These are phyloP conservation scores for Stigmatopora argus DNA, from an alignment of 2,113 vertebrate genomes.

Conservation along the genomic window DNA sequence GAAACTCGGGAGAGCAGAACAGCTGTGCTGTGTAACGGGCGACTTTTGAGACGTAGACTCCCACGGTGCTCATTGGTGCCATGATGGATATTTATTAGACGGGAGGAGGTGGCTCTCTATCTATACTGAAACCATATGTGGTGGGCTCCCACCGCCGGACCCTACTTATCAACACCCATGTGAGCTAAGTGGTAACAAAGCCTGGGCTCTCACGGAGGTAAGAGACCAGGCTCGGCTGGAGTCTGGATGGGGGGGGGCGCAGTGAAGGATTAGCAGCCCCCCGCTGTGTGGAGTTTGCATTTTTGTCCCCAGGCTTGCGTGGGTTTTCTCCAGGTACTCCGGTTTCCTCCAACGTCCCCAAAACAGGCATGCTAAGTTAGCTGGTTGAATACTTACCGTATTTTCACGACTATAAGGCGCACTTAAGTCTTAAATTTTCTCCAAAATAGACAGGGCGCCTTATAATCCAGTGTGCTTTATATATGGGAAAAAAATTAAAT, in stretches of 20 bases:
- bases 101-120: constrained; percentile 20
- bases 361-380: no score
- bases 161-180: constrained; percentile 57
- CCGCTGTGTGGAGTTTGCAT: not conserved
- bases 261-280: constrained; percentile 6
- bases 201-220: constrained; percentile 49
- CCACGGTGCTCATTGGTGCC: not conserved
- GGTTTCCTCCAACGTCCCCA: no score
- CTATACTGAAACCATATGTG: constrained; percentile 68
- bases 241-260: constrained; percentile 19
- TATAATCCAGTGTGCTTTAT: no score
- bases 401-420: no score
- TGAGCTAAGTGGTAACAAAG: constrained; percentile 47
- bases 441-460: no score
- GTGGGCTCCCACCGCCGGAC: constrained; percentile 22
- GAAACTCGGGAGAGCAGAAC: not conserved
- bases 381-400: no score
- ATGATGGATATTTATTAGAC: not conserved
- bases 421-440: no score
- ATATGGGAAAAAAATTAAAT: no score
- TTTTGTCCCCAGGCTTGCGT: no score
- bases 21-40: not conserved
- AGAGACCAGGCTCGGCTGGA: constrained; percentile 25
- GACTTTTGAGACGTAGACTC: not conserved
- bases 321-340: no score